phyloP scores from a whole-genome alignment of 2,797 vertebrate species.

The Propithecus deckenii region DNA sequence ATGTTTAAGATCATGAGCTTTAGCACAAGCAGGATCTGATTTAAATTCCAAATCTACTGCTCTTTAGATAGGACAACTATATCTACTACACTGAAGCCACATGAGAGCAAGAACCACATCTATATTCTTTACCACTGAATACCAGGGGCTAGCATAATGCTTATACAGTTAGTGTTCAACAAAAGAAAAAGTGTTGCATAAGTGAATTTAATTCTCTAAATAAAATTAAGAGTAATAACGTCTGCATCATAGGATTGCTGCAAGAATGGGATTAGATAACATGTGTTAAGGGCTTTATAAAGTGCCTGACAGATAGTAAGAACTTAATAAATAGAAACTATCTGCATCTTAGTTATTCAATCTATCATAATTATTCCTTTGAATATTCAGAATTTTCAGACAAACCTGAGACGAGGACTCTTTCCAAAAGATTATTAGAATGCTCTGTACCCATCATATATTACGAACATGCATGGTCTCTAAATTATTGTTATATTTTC shows the following conservation, averaged over 20 bases:
- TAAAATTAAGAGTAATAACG: not conserved
- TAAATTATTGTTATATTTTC: not conserved
- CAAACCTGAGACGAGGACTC: not conserved
- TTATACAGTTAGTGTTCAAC: not conserved
- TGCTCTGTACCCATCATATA: not conserved
- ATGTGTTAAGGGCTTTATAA: not conserved
- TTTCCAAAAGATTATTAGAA: not conserved
- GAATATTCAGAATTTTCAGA: not conserved
- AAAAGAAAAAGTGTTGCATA: not conserved
- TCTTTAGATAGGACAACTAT: not conserved
- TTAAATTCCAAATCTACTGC: not conserved
- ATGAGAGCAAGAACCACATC: not conserved
- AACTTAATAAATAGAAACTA: not conserved
- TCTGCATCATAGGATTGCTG: not conserved
- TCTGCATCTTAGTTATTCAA: not conserved
- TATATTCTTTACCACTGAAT: not conserved
- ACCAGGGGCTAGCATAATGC: not conserved
- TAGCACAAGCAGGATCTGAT: not conserved
- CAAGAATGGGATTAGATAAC: not conserved
- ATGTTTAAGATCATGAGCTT: not conserved
- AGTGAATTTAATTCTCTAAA: not conserved
- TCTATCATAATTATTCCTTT: not conserved
- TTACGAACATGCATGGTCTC: not conserved
- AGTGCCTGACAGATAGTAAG: not conserved
- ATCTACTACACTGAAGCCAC: not conserved